Conservation (phyloP, 92 coral and sea anemone genomes). For the Porites divaricata region DNA sequence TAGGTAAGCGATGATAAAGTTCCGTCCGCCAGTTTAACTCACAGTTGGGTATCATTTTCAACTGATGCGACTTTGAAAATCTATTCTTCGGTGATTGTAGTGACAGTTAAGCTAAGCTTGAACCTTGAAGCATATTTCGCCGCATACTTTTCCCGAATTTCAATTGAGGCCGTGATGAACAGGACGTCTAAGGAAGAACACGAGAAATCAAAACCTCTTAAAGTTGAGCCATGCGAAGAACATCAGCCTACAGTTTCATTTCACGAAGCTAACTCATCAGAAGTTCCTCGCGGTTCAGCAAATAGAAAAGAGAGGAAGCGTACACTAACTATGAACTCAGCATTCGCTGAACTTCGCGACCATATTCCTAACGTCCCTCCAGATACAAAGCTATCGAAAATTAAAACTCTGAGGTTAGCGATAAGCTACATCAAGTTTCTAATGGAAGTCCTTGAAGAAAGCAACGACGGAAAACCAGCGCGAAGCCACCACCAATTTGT, state of each 20-base stretch:
- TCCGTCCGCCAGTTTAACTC: slow-evolving; percentile 26
- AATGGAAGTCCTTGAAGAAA: slow-evolving; percentile 90
- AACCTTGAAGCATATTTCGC: not conserved
- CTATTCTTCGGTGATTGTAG: slow-evolving; percentile 11
- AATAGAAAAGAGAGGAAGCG: slow-evolving; percentile 97
- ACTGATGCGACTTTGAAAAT: not conserved
- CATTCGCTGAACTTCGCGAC: slow-evolving; percentile 94
- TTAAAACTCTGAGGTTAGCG: slow-evolving; percentile 94
- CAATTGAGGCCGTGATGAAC: slow-evolving; percentile 34
- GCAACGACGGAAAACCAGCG: slow-evolving; percentile 78
- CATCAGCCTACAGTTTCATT: slow-evolving; percentile 32
- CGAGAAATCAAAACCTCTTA: slow-evolving; percentile 34
- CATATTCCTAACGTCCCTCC: slow-evolving; percentile 97
- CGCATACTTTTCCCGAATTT: not conserved
- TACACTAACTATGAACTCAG: slow-evolving; percentile 93
- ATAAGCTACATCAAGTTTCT: slow-evolving; percentile 94
- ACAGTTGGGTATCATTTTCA: slow-evolving; percentile 35
- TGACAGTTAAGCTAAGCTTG: not conserved
- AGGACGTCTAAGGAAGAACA: slow-evolving; percentile 10
- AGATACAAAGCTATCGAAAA: slow-evolving; percentile 97
- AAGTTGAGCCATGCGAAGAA: slow-evolving; percentile 17
- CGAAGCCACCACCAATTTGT: slow-evolving; percentile 84
- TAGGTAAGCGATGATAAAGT: slow-evolving; percentile 47
- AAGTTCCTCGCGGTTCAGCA: slow-evolving; percentile 71
- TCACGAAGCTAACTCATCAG: slow-evolving; percentile 2